Evolutionary conservation across 2,797 vertebrate genomes (phyloP), one percentile per base, ranked within the genome.

Genomic region (Uromys caudimaculatus): DNA sequence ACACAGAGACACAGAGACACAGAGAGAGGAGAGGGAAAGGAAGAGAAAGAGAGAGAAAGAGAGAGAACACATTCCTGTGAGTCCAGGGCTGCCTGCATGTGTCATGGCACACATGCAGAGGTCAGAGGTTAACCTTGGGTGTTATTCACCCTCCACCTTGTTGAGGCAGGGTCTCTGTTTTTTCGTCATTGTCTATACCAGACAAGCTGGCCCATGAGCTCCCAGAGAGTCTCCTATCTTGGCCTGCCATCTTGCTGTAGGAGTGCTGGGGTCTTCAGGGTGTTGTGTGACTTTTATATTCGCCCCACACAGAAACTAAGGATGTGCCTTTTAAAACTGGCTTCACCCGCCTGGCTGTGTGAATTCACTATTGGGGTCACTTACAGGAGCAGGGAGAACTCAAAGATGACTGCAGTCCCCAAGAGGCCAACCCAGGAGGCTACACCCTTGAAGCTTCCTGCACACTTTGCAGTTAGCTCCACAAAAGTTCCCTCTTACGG

Each of bases 401-500:
- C 14, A 56, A 88, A 73, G 69, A 52, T 38, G 6, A 24, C 58
- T 86, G 52, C 50, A 73, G 21, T 41, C 67, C 29, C 32, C 52
- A 19, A 41, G 38, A 41, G 24, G n/a, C n/a, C n/a, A 73, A 2
- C 1, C 50, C 67, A 56, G 50, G 47, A 88, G 38, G n/a, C n/a
- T 32, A 16, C 32, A n/a, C 27, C n/a, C 19, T 41, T 21, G 50
- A 21, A n/a, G 50, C 9, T 27, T 29, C 23, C 67, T 41, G n/a
- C 16, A 56, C 6, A 6, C 9, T 32, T 71, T 41, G 9, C 50
- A 17, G 84, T 38, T 4, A n/a, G 23, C 35, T 24, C 24, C 64
- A 29, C 0, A 1, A 47, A 6, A n/a, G 3, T 13, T 50, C 23
- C 32, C 50, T 38, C 50, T 21, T 67, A 11, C 24, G 2, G 12